Evolutionary conservation across 2,797 vertebrate genomes (phyloP).

Genomic region (Pyrocephalus nanus): DNA sequence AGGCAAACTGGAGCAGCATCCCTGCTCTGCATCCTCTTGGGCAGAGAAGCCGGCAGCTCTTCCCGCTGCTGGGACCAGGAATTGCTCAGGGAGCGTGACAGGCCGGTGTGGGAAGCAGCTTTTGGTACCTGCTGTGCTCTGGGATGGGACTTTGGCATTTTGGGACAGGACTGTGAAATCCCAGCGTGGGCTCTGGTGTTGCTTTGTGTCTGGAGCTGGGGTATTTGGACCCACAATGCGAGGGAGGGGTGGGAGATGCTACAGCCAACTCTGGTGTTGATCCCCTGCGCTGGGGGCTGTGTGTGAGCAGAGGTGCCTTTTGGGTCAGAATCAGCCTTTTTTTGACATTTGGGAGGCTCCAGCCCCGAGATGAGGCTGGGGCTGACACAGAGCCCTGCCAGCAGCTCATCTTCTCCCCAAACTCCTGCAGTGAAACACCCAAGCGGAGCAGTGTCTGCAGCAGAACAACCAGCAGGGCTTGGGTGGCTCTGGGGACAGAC

Average conservation of each 20-base stretch:
- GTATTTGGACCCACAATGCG: fast-evolving
- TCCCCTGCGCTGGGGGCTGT: fast-evolving
- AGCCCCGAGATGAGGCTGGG: not conserved
- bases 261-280: not conserved
- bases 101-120: not conserved
- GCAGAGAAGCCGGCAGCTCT: not conserved
- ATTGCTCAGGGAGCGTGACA: fast-evolving
- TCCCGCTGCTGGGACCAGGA: not conserved
- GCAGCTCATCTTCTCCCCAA: not conserved
- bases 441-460: not conserved
- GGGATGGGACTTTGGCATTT: not conserved
- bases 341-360: fast-evolving
- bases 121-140: not conserved
- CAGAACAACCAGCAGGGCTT: not conserved
- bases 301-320: not conserved
- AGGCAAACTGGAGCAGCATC: not conserved
- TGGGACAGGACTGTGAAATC: not conserved
- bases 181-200: fast-evolving
- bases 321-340: not conserved
- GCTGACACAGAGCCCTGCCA: not conserved
- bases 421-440: not conserved
- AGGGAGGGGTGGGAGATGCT: not conserved
- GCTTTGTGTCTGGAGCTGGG: fast-evolving
- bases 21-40: not conserved
- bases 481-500: fast-evolving